Evolutionary conservation across 2,113 vertebrate species (phyloP).

Genomic region (Tringa solitaria): DNA sequence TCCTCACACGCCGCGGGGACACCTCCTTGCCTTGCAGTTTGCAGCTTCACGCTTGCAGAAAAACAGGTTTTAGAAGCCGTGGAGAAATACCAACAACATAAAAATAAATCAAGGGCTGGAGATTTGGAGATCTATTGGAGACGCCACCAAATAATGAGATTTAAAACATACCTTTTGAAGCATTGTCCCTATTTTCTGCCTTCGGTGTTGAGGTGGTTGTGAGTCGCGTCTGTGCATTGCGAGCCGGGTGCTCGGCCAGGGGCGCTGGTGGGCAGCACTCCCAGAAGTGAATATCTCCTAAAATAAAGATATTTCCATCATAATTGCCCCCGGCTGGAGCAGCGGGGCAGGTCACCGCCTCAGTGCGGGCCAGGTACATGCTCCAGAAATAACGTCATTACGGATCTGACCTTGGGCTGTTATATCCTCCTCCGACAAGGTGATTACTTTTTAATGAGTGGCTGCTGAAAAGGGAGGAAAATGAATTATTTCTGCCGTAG

Average conservation of each 20-base stretch:
- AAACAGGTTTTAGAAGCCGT: not conserved
- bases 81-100: not conserved
- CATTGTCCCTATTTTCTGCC: accelerated
- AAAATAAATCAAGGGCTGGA: not conserved
- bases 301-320: not conserved
- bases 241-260: accelerated
- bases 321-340: not conserved
- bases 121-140: not conserved
- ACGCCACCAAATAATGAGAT: not conserved
- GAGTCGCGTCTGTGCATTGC: accelerated
- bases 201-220: not conserved
- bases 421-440: not conserved
- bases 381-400: not conserved
- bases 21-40: accelerated
- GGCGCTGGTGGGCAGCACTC: accelerated
- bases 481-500: conserved; percentile 15
- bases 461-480: conserved; percentile 23
- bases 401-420: not conserved
- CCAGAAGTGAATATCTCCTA: not conserved
- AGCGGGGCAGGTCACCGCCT: not conserved
- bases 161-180: not conserved
- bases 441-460: conserved; percentile 32
- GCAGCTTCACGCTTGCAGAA: not conserved
- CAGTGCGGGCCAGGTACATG: accelerated
- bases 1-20: not conserved